Base-by-base conservation (phyloP, 2,888 invertebrate species). In the Dryocosmus kuriphilus region DNA sequence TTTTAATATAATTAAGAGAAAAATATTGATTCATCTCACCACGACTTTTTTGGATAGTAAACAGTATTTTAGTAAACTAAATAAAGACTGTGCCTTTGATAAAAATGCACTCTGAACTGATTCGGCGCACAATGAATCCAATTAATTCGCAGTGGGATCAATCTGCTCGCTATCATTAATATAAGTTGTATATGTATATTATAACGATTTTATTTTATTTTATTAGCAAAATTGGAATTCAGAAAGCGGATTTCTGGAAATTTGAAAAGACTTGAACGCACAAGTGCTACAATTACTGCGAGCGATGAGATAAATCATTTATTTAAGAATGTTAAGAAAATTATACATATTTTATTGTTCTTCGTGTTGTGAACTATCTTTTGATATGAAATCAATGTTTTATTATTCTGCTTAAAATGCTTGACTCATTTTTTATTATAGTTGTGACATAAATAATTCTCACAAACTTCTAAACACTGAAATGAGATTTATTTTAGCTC, bases 281-380 rank as follows among this genome's bases (percentile, higher is more conserved):
- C 87, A 88, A 88, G 57, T 24, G 11, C 24, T 79, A 80, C 35
- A 74, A 83, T 74, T 81, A 78, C 65, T 79, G 80, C 46, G 51
- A 82, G 76, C 8, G 71, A 63, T 75, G 79, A 80, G 74, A 77
- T 55, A 74, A 75, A 80, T 57, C 80, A 81, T 85, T 84, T 83
- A 83, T 84, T 88, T 84, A 84, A 74, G 74, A 78, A 82, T 84
- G 85, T 86, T 87, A 83, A 86, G 61, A 24, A 84, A 80, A 85
- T 83, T 76, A 79, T 85, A 80, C 60, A 86, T 87, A 88, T 83
- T 87, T 84, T 86, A 85, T 85, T 78, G 65, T 78, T 78, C 75
- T 71, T 57, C 76, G 51, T 75, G 75, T 76, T 79, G 62, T 71
- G 57, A 78, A 78, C 76, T 74, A 61, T 77, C 74, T 77, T 79